Base-by-base conservation (phyloP, 2,113 vertebrate genomes). In the Procavia capensis region DNA sequence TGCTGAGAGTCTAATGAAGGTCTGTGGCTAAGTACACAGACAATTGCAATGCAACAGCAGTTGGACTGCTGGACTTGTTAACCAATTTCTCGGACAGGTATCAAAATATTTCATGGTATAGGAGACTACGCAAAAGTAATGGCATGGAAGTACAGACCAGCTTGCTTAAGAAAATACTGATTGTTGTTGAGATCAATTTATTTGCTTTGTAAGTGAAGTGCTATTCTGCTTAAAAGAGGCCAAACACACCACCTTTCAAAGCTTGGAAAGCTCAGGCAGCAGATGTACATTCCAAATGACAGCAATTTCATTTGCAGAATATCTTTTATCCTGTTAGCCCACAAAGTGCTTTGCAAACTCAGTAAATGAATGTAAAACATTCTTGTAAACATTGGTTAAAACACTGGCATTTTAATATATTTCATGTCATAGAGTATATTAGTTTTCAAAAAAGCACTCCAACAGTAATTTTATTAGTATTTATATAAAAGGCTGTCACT, bases 351-450 rank as follows among this genome's bases (percentile, higher is more conserved):
- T 96, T 96, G 96, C 94, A 96, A 94, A 94, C 83, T 94, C 95
- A 94, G 93, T 95, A 96, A 93, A 96, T 89, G 95, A n/a, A 57
- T 81, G 16, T 93, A 89, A 96, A 94, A 91, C 88, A 89, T 96
- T 97, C 94, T 94, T 97, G 96, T 96, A 96, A 96, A 97, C 93
- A 94, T 91, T 96, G 88, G 95, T 96, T 97, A 97, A 96, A 95
- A 97, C 64, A 78, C 86, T 94, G 97, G 96, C 19, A 1, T 96
- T 95, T 93, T 96, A 96, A 96, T 95, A 86, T 97, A 95, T 97
- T 96, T 96, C 76, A 84, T 89, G 86, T 93, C 91, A 95, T 96
- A 87, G 95, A 97, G 59, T 83, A 91, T 93, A 96, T 95, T 95
- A 72, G 39, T 89, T 96, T 94, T 76, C 80, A 27, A 57, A 94